Evolutionary conservation across 2,888 invertebrate genomes (phyloP).

Genomic region (Craniophora ligustri): DNA sequence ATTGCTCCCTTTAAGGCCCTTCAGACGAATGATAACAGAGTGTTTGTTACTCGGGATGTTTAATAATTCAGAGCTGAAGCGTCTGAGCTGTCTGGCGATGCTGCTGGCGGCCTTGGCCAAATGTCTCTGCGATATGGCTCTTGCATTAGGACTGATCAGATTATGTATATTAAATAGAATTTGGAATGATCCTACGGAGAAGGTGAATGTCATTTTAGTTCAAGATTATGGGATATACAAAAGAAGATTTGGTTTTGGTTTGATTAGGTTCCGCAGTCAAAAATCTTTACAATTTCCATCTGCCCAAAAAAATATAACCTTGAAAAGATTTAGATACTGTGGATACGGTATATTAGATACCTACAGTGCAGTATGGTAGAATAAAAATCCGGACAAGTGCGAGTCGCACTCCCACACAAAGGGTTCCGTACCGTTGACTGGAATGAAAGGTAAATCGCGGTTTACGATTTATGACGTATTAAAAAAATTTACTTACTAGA

Average conservation of each 20-base stretch:
- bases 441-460: no score
- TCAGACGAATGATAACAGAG: slow-evolving; percentile 22
- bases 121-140: slow-evolving; percentile 1
- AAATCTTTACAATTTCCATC: no score
- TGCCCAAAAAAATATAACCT: no score
- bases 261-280: no score
- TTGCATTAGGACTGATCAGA: slow-evolving; percentile 25
- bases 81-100: slow-evolving; percentile 26
- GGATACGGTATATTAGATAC: no score
- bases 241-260: slow-evolving; percentile 22
- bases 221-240: not conserved
- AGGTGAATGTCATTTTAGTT: slow-evolving; percentile 19
- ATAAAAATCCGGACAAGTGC: no score
- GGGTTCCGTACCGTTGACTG: no score
- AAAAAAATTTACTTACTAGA: no score
- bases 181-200: slow-evolving; percentile 21
- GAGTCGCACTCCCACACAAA: no score
- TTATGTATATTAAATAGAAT: slow-evolving; percentile 48
- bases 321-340: no score
- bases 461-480: no score
- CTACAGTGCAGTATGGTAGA: no score
- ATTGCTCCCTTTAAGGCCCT: slow-evolving; percentile 12
- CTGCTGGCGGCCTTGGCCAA: slow-evolving; percentile 37
- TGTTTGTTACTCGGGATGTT: slow-evolving; percentile 26
- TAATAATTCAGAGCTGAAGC: slow-evolving; percentile 33